Evolutionary conservation across 2,113 vertebrate species (phyloP), one percentile per base, ranked within the genome.

Genomic region (Bagarius yarrelli): DNA sequence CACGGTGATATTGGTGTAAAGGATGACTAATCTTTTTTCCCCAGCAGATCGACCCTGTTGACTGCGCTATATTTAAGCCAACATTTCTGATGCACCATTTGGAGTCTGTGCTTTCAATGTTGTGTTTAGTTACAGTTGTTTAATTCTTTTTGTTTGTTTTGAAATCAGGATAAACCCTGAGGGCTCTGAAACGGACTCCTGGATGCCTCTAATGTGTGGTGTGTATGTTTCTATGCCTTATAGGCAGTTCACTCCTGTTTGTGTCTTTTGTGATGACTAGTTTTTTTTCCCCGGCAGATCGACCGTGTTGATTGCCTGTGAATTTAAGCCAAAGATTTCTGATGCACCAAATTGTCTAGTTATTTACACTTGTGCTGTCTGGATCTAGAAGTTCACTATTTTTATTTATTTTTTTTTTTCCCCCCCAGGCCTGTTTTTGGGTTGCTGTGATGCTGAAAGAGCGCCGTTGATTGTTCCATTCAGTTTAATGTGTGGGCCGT

Each of bases 1-100:
- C 32, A 5, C 13, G 16, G 4, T 2, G 1, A 13, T 52, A n/a
- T 36, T 64, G 76, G 72, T 85, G 85, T 50, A 30, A 32, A 27
- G 83, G 69, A 73, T 73, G 85, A 87, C 86, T 56, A 3, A 81
- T 36, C 72, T 87, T 88, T 88, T 87, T 87, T 86, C 86, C 87
- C 86, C 86, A 81, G 76, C 85, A 87, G 85, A 88, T 84, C 85
- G 86, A 86, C 60, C 19, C n/a, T 88, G 88, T 84, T 89, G 86
- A 88, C 78, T 83, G 56, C n/a, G 56, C 27, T 52, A 27, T 44
- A 63, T 69, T 82, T 80, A 88, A 89, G 85, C 86, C 88, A 89
- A 85, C 61, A 23, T 59, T 27, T 80, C 86, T 87, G 86, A 89
- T 47, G 8, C 77, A 77, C 80, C 52, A 30, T 52, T 63, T 50